Base-by-base conservation (phyloP, 1,140 invertebrate genomes). In the Drosophila rhopaloa region DNA sequence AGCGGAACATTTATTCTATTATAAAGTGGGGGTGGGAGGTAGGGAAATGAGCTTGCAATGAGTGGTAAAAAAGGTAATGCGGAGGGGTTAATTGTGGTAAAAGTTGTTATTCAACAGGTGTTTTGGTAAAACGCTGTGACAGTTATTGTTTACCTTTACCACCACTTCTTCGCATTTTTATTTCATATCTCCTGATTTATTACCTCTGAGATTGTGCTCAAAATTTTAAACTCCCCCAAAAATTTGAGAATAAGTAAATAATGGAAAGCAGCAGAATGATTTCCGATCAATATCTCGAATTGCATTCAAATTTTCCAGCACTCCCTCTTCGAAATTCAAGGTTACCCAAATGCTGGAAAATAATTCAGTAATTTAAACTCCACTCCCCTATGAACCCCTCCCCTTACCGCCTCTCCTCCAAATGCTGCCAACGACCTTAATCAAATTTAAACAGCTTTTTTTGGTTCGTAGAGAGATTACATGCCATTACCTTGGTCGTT, bases 401-500 rank as follows among this genome's bases (percentile, higher is more conserved):
- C 63, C 38, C n/a, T 8, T 38, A 4, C 3, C 4, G 13, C 16
- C 65, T 47, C 67, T 57, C 65, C 65, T 19, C 44, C 40, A 51
- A 63, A 41, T 60, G 50, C 65, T 58, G 67, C 70, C 70, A 72
- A 73, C 67, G 81, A 82, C 81, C 81, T 85, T 77, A 74, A 86
- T 78, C 63, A 75, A 81, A 81, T 85, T 85, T 73, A 80, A 76
- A 84, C 66, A 62, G 38, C 48, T 76, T 73, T 62, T 76, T 71
- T 59, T 46, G 41, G 81, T 47, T 80, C 35, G 51, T 59, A 29
- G 55, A 57, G 60, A 61, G 75, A 81, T 81, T 85, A 72, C 62
- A 62, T 58, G 65, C 38, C 53, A 85, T 85, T 85, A 81, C 78
- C 82, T 86, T 86, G 82, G 79, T 85, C 70, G 55, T 58, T 84